phyloP scores from a whole-genome alignment of 2,888 invertebrate species.

The Galeruca laticollis region DNA sequence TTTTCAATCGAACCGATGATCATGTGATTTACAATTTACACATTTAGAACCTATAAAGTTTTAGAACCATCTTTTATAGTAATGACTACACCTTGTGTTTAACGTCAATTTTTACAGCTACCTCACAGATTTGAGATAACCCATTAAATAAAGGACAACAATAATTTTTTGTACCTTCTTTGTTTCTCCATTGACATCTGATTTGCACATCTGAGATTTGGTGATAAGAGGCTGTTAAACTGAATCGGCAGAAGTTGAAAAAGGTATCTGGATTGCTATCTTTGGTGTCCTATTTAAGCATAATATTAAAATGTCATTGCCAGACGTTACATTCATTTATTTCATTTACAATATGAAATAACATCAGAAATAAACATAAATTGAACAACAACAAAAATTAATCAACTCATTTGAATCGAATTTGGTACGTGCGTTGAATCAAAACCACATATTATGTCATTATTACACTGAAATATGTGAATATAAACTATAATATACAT shows the following conservation, averaged over 20 bases:
- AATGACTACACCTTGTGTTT: constrained; percentile 44
- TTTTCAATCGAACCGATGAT: too few species aligned
- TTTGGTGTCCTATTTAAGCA: neutral
- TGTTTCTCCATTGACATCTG: constrained; percentile 22
- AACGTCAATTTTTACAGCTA: constrained; percentile 48
- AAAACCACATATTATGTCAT: too few species aligned
- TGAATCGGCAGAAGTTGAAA: neutral
- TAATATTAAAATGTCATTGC: neutral
- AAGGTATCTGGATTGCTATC: too few species aligned
- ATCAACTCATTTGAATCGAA: too few species aligned
- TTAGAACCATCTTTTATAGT: constrained; percentile 27
- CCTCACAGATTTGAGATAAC: constrained; percentile 28
- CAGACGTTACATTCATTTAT: too few species aligned
- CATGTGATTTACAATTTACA: too few species aligned
- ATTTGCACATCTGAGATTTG: constrained; percentile 35
- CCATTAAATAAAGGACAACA: constrained; percentile 38
- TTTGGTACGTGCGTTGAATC: too few species aligned
- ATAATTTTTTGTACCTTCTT: constrained; percentile 37
- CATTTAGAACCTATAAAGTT: neutral
- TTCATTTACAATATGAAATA: too few species aligned
- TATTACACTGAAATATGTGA: too few species aligned
- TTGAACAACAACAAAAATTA: too few species aligned
- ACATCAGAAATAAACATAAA: too few species aligned
- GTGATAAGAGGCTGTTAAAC: constrained; percentile 9
- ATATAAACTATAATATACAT: too few species aligned